Percentiles rank a stretch among this genome's conserved stretches.
Conservation (phyloP, 35 echinoderm and acorn worm genomes). For the Amphiura filiformis region DNA sequence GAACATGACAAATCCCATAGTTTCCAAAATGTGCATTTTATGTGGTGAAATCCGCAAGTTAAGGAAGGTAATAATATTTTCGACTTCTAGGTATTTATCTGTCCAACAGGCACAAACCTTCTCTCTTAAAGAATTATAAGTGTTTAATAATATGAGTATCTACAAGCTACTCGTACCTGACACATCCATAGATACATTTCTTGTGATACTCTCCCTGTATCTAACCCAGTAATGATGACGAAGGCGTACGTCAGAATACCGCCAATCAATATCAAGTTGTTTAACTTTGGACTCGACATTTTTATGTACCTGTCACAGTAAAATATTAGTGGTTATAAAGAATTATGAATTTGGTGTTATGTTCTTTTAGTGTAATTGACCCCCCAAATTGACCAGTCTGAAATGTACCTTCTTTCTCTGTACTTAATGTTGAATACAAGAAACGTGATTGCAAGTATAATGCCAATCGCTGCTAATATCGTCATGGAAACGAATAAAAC, state of each 20-base stretch:
- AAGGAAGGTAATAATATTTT: neutral
- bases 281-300: slow-evolving; percentile 86
- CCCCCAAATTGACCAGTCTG: neutral
- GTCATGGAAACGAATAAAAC: slow-evolving; percentile 53
- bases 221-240: slow-evolving; percentile 50
- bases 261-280: slow-evolving; percentile 74
- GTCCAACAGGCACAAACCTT: neutral
- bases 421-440: slow-evolving; percentile 74
- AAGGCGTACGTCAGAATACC: slow-evolving; percentile 65
- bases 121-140: neutral
- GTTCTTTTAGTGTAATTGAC: neutral
- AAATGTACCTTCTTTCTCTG: slow-evolving; percentile 34
- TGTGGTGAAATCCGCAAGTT: no score
- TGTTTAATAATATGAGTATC: neutral
- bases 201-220: neutral
- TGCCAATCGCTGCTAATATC: slow-evolving; percentile 44
- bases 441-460: slow-evolving; percentile 48
- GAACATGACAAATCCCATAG: no score
- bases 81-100: neutral
- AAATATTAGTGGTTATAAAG: neutral
- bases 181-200: slow-evolving; percentile 18
- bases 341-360: neutral
- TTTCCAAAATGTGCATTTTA: no score
- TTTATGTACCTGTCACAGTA: slow-evolving; percentile 59
- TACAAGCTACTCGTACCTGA: slow-evolving; percentile 11